phyloP scores from a whole-genome alignment of 2,888 invertebrate genomes.

The Epistrophe grossulariae region DNA sequence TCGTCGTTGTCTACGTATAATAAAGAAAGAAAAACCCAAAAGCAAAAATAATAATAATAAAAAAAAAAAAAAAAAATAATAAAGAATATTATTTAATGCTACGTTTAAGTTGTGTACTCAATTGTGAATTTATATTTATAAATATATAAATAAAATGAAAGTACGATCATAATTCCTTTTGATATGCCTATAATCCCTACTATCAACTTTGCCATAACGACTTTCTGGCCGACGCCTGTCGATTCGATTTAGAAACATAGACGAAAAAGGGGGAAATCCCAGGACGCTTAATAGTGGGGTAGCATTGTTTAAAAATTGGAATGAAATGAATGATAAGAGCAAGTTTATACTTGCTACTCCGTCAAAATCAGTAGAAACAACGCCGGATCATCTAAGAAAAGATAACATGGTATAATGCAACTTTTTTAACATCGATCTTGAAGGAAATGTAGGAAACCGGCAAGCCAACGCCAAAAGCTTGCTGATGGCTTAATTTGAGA shows the following conservation, averaged over 20 bases:
- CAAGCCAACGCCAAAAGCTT: no score
- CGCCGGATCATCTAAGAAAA: no score
- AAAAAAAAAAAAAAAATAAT: conserved; percentile 22
- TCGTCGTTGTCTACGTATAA: neutral
- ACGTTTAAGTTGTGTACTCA: conserved; percentile 72
- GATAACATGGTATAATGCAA: no score
- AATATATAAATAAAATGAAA: conserved; percentile 53
- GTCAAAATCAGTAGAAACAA: no score
- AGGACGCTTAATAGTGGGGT: neutral
- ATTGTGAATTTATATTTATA: conserved; percentile 68
- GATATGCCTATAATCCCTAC: conserved; percentile 70
- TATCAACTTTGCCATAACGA: conserved; percentile 57
- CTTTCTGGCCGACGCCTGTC: conserved; percentile 58
- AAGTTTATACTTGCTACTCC: no score
- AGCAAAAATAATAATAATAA: neutral
- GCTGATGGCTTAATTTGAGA: no score
- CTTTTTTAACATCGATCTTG: no score
- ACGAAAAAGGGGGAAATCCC: conserved; percentile 17
- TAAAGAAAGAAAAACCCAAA: neutral
- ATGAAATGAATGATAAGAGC: neutral
- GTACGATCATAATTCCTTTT: conserved; percentile 66
- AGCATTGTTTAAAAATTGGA: neutral
- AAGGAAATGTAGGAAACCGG: no score
- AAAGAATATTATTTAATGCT: conserved; percentile 72
- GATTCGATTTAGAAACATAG: conserved; percentile 20